Evolutionary conservation across 2,113 vertebrate species (phyloP), one percentile per base, ranked within the genome.

Genomic region (Ibidorhyncha struthersii): DNA sequence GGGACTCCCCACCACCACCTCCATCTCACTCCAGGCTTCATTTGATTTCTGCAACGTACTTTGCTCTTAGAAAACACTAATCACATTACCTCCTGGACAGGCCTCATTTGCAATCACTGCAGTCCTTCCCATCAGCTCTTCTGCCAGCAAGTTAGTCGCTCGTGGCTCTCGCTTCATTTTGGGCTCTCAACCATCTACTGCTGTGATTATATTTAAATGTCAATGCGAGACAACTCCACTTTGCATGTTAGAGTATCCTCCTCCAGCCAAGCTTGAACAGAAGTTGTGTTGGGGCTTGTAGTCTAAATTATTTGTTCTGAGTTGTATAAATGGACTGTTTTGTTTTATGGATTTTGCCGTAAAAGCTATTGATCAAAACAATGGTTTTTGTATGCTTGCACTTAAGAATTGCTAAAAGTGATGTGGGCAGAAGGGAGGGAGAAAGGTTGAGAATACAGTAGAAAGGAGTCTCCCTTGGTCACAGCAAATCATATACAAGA

Each of bases 91-190:
- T 93, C 74, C 82, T 78, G 94, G 86, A 84, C 82, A 69, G 88
- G 71, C 81, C 67, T 97, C 89, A 96, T 97, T 91, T 91, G 95
- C 93, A 97, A 94, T 85, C 53, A 22, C 71, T 67, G 79, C 45
- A 84, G 63, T n/a, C 40, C 82, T 76, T 50, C 53, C 93, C 87
- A 80, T 50, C 86, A 92, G 73, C 90, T 90, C 76, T 84, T 85
- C 80, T 81, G 43, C 65, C 94, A 94, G 71, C 66, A 87, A 66
- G 69, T 66, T 10, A 38, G n/a, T 4, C 30, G 0, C 84, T 77
- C 29, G 30, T 81, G 69, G 55, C 40, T 93, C 88, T 85, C 23
- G 8, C 78, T 58, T 88, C 87, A 70, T 89, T 92, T n/a, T 88
- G 83, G 79, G 91, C 74, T 93, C 89, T 87, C 95, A 93, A 80